Evolutionary conservation across 2,797 vertebrate species (phyloP).

Genomic region (Poecilia picta): DNA sequence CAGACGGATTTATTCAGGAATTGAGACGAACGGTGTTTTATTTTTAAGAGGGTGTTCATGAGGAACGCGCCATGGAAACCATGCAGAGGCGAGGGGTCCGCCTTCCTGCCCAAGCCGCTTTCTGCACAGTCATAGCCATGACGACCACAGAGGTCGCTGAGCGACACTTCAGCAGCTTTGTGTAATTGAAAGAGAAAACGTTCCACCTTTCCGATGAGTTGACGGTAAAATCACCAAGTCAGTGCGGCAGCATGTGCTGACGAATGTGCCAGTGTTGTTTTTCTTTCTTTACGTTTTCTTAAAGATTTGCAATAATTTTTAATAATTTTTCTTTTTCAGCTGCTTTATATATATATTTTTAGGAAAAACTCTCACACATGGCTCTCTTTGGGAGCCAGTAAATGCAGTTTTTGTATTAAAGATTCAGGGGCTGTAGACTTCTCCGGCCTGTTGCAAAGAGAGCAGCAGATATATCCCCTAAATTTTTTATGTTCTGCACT

Average conservation of each 20-base stretch:
- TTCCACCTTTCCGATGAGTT: slow-evolving; percentile 8
- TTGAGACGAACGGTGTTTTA: slow-evolving; percentile 7
- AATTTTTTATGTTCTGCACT: not conserved
- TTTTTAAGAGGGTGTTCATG: not conserved
- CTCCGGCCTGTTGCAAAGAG: slow-evolving; percentile 7
- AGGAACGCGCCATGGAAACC: slow-evolving; percentile 37
- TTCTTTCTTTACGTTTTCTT: slow-evolving; percentile 8
- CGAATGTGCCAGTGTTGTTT: slow-evolving; percentile 16
- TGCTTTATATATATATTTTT: not conserved
- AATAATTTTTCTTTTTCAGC: not conserved
- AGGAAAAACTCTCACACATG: not conserved
- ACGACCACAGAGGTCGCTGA: slow-evolving; percentile 24
- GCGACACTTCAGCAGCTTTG: not conserved
- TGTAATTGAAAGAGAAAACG: not conserved
- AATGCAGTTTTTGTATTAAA: slow-evolving; percentile 14
- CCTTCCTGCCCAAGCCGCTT: slow-evolving; percentile 35
- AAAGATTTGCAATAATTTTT: not conserved
- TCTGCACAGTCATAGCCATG: slow-evolving; percentile 42
- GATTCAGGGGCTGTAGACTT: slow-evolving; percentile 1
- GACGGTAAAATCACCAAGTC: not conserved
- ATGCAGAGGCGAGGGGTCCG: slow-evolving; percentile 13
- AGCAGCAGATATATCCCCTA: slow-evolving; percentile 5
- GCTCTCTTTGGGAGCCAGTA: slow-evolving; percentile 4
- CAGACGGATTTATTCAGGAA: not conserved
- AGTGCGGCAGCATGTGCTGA: not conserved